Conservation (phyloP, 2,113 vertebrate species). For the Apteryx owenii region DNA sequence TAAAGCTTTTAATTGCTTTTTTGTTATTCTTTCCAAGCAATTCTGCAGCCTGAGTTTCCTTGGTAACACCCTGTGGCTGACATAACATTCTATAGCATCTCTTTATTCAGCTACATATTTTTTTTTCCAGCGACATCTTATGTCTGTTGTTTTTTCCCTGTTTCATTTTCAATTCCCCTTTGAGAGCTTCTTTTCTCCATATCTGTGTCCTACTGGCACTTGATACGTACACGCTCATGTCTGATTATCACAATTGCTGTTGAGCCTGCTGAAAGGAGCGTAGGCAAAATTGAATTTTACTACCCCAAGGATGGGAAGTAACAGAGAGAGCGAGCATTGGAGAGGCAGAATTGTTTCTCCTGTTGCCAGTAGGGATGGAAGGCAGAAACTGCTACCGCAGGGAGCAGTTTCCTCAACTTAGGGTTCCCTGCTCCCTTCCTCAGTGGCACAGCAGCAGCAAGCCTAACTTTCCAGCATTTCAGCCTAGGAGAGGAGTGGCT, state of each 20-base stretch:
- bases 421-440: background rate
- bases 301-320: background rate
- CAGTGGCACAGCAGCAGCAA: background rate
- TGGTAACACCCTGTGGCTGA: background rate
- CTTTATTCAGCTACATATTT: background rate
- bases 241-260: background rate
- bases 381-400: background rate
- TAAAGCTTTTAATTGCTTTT: background rate
- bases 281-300: background rate
- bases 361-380: background rate
- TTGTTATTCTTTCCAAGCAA: background rate
- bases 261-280: background rate
- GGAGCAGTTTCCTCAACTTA: background rate
- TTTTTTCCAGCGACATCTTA: background rate
- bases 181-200: background rate
- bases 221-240: background rate
- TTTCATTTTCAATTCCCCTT: background rate
- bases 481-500: background rate
- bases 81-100: background rate
- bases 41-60: constrained; percentile 15
- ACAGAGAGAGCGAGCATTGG: background rate
- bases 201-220: background rate
- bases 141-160: background rate
- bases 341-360: background rate
- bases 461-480: background rate